Evolutionary conservation across 2,797 vertebrate species (phyloP).

Genomic region (Jordanella pulchra): DNA sequence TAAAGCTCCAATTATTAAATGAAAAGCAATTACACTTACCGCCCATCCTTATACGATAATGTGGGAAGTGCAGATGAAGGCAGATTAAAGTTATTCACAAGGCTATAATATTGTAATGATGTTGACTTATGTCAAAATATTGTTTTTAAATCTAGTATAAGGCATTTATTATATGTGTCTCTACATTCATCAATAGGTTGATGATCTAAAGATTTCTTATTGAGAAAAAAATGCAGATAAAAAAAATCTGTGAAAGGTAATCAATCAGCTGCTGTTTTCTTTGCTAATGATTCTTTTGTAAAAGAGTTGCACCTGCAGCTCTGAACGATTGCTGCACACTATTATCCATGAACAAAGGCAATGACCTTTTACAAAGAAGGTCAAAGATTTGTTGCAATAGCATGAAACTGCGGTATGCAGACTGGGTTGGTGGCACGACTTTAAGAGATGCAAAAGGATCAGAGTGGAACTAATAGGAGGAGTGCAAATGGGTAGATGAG

Average conservation of each 20-base stretch:
- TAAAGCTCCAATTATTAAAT: slow-evolving; percentile 64
- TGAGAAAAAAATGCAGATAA: slow-evolving; percentile 11
- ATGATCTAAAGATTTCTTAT: slow-evolving; percentile 45
- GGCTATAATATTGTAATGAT: slow-evolving; percentile 42
- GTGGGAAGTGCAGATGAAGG: slow-evolving; percentile 53
- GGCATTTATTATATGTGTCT: slow-evolving; percentile 47
- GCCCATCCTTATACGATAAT: slow-evolving; percentile 56
- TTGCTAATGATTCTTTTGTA: slow-evolving; percentile 43
- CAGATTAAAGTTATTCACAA: slow-evolving; percentile 52
- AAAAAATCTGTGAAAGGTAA: slow-evolving; percentile 38
- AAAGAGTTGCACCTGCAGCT: slow-evolving; percentile 71
- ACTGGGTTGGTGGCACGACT: slow-evolving; percentile 46
- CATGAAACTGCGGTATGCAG: slow-evolving; percentile 33
- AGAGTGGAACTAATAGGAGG: slow-evolving; percentile 79
- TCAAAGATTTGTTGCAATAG: slow-evolving; percentile 54
- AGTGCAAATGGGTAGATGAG: slow-evolving; percentile 65
- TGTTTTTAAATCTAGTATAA: slow-evolving; percentile 38
- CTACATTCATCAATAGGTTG: slow-evolving; percentile 34
- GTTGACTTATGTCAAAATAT: slow-evolving; percentile 54
- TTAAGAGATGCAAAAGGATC: slow-evolving; percentile 40
- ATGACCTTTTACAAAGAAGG: slow-evolving; percentile 31
- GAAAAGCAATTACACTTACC: slow-evolving; percentile 60
- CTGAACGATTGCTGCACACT: slow-evolving; percentile 56
- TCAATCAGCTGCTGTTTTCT: slow-evolving; percentile 48
- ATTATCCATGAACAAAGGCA: slow-evolving; percentile 71